phyloP scores from a whole-genome alignment of 1,140 invertebrate species.

The Portunus trituberculatus region DNA sequence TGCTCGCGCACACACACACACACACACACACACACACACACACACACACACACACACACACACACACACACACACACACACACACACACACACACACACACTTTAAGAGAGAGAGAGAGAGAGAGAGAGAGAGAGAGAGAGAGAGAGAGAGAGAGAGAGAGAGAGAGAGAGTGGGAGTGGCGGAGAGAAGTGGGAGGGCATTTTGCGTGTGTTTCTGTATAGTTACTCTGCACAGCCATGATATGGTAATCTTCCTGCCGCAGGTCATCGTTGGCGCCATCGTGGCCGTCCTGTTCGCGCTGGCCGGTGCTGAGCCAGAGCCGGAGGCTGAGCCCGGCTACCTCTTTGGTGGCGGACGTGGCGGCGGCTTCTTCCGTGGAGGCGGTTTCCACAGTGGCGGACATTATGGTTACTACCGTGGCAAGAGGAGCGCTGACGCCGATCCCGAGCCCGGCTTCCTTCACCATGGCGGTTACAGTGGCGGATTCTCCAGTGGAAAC shows the following conservation, averaged over 20 bases:
- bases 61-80: background rate
- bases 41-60: constrained; percentile 1
- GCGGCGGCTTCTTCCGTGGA: background rate
- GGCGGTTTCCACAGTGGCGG: background rate
- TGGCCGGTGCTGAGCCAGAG: background rate
- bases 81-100: background rate
- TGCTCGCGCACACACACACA: background rate
- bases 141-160: no score
- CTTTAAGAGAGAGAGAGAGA: background rate
- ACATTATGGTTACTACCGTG: no score
- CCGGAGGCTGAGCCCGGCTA: background rate
- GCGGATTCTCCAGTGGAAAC: no score
- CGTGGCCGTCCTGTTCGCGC: background rate
- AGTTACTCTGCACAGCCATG: no score
- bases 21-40: constrained; percentile 18
- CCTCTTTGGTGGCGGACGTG: background rate
- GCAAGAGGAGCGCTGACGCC: no score
- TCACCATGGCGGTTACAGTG: background rate
- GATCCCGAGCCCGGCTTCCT: no score
- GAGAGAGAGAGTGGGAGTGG: no score
- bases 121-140: no score
- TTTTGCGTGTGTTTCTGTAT: no score
- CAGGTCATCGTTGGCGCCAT: background rate
- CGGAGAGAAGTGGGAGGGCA: no score
- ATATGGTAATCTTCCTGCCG: background rate